Conservation (phyloP, 1,140 invertebrate species). For the Rhagoletis pomonella region DNA sequence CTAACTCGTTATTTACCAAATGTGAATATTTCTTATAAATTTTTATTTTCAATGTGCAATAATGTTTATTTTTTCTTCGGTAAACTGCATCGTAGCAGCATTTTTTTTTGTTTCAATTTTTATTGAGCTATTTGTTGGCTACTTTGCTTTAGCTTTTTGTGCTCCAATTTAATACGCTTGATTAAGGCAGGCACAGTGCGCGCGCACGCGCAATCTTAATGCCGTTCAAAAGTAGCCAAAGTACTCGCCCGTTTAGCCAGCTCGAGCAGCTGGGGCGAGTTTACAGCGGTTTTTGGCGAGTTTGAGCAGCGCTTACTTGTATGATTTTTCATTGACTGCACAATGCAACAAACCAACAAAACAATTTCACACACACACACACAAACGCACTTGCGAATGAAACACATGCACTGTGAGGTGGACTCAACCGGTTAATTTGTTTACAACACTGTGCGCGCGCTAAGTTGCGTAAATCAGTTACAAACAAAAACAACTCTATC, state of each 20-base stretch:
- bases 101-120: not conserved
- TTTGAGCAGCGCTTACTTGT: not conserved
- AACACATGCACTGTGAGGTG: not conserved
- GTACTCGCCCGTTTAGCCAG: not conserved
- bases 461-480: not conserved
- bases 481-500: not conserved
- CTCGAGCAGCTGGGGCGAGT: not conserved
- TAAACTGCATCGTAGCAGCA: not conserved
- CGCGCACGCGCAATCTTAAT: not conserved
- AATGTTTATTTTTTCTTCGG: no score
- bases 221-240: slow-evolving; percentile 20
- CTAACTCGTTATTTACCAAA: no score
- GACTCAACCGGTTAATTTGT: slow-evolving; percentile 3
- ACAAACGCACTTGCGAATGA: not conserved
- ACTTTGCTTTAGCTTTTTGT: not conserved
- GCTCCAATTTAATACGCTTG: slow-evolving; percentile 25
- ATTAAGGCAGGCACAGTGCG: not conserved
- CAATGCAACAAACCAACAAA: not conserved
- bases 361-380: not conserved
- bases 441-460: not conserved
- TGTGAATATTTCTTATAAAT: no score
- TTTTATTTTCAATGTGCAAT: not conserved
- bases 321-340: no score
- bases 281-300: not conserved
- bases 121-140: not conserved